A percentile compares a stretch with the other conserved stretches of the same genome.
Conservation (phyloP, 2,888 invertebrate genomes). For the Nebria brevicollis region DNA sequence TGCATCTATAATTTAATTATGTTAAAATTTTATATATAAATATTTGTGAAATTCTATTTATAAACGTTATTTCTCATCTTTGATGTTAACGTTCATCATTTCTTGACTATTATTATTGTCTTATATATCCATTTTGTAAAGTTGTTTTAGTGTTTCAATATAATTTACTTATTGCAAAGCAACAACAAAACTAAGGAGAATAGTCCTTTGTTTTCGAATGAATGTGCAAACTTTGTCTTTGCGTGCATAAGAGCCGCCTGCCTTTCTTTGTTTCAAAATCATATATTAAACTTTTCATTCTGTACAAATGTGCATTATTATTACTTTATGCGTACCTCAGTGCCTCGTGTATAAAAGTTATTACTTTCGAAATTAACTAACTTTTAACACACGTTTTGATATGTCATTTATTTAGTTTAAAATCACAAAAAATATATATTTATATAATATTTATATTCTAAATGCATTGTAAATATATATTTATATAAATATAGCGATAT, state of each 20-base stretch:
- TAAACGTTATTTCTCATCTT: neutral
- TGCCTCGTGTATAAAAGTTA: too few relatives aligned
- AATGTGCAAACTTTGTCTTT: neutral
- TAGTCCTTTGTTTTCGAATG: neutral
- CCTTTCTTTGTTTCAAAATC: neutral
- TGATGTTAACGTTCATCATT: neutral
- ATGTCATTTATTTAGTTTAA: too few relatives aligned
- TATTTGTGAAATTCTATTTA: neutral
- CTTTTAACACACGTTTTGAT: too few relatives aligned
- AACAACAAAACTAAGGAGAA: neutral
- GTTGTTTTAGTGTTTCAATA: neutral
- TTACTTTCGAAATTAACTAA: too few relatives aligned
- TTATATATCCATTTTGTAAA: neutral
- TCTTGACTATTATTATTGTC: neutral
- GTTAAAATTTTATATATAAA: too few relatives aligned
- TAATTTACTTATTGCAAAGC: neutral
- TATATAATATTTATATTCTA: neutral
- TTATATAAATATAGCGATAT: neutral
- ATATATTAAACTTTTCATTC: neutral
- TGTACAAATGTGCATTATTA: neutral
- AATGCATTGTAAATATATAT: neutral
- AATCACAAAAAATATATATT: neutral
- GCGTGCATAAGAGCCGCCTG: neutral
- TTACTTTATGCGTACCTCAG: neutral
- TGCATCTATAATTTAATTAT: neutral